phyloP scores from a whole-genome alignment of 1,140 invertebrate genomes.

The Sinella curviseta region DNA sequence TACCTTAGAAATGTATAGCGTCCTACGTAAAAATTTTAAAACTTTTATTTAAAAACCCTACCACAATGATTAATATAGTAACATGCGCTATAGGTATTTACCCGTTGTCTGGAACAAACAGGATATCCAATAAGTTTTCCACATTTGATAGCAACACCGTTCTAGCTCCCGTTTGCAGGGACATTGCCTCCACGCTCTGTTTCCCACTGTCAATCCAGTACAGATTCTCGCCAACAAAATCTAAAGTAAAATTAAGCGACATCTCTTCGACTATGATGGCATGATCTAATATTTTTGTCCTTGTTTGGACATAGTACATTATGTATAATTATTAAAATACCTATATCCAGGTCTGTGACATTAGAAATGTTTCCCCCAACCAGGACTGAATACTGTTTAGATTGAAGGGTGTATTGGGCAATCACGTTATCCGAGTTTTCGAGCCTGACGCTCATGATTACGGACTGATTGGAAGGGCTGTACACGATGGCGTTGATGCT shows the following conservation, averaged over 20 bases:
- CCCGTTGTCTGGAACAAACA: slow-evolving; percentile 43
- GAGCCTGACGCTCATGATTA: slow-evolving; percentile 52
- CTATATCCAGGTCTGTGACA: slow-evolving; percentile 65
- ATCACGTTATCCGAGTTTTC: slow-evolving; percentile 36
- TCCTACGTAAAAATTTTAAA: slow-evolving; percentile 13
- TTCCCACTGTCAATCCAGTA: slow-evolving; percentile 78
- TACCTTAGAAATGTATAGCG: slow-evolving; percentile 37
- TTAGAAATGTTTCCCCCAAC: slow-evolving; percentile 57
- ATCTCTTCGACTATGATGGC: too few relatives aligned
- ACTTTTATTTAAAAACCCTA: neutral
- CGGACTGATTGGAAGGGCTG: slow-evolving; percentile 41
- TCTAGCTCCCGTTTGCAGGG: slow-evolving; percentile 55
- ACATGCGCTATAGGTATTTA: slow-evolving; percentile 1
- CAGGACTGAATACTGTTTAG: slow-evolving; percentile 49
- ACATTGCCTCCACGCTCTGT: slow-evolving; percentile 71
- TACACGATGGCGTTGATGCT: slow-evolving; percentile 32
- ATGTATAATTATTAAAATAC: too few relatives aligned
- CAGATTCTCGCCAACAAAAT: slow-evolving; percentile 52
- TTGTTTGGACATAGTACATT: too few relatives aligned
- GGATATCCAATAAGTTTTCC: slow-evolving; percentile 33
- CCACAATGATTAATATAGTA: neutral
- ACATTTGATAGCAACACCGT: slow-evolving; percentile 49
- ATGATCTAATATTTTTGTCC: too few relatives aligned
- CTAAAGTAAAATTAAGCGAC: too few relatives aligned
- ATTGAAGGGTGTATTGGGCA: slow-evolving; percentile 49